These are phyloP conservation scores for Diloba caeruleocephala DNA, from an alignment of 2,888 invertebrate genomes.

Conservation along the genomic window DNA sequence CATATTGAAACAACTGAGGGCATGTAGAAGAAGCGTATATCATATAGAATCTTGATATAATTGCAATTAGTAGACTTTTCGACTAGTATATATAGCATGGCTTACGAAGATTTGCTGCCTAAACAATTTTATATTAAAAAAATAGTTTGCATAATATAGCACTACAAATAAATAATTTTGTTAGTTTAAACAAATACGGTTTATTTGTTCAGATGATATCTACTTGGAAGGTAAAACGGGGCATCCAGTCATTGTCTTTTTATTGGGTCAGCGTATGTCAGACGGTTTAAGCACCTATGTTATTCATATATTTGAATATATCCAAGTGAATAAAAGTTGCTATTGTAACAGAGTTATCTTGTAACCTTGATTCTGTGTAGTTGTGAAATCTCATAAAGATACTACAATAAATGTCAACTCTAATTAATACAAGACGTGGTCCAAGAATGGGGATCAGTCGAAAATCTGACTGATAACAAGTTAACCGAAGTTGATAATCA, in stretches of 20 bases:
- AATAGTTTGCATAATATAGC: conserved; percentile 2
- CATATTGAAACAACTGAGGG: too few species aligned
- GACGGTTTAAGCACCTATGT: conserved; percentile 12
- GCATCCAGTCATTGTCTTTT: conserved; percentile 46
- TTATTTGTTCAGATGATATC: conserved; percentile 47
- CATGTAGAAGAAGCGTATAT: too few species aligned
- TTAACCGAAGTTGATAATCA: too few species aligned
- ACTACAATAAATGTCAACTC: conserved; percentile 12
- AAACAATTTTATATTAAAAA: background rate
- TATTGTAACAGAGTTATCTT: conserved; percentile 25
- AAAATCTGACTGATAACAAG: conserved; percentile 1
- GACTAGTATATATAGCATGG: too few species aligned
- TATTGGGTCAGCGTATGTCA: conserved; percentile 39
- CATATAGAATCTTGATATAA: too few species aligned
- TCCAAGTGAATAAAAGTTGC: conserved; percentile 18
- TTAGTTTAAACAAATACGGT: conserved; percentile 19
- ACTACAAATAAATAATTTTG: conserved; percentile 7
- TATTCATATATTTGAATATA: conserved; percentile 18
- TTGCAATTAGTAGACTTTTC: too few species aligned
- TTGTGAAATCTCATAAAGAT: conserved; percentile 27
- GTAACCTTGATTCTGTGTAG: conserved; percentile 26
- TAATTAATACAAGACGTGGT: conserved; percentile 11
- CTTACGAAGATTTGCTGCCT: too few species aligned
- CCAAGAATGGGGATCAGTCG: background rate
- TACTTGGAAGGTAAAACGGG: conserved; percentile 40